phyloP scores from a whole-genome alignment of 2,113 vertebrate species.

The Redunca redunca region DNA sequence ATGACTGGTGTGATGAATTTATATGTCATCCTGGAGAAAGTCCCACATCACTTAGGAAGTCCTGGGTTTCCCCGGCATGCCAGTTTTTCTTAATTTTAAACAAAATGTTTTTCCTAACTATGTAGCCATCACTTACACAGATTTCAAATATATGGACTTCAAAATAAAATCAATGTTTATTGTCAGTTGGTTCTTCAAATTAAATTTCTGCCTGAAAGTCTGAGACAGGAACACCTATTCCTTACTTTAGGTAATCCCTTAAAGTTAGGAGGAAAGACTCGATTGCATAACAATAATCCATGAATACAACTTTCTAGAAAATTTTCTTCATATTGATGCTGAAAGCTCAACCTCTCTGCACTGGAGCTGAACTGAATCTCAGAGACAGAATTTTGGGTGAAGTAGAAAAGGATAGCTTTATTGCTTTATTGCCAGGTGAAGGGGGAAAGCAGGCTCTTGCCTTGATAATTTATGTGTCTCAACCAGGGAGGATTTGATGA shows the following conservation, averaged over 20 bases:
- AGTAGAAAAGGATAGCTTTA: neutral
- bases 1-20: neutral
- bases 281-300: neutral
- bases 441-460: neutral
- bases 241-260: neutral
- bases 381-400: neutral
- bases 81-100: neutral
- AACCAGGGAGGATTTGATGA: neutral
- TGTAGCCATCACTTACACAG: neutral
- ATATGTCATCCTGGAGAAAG: neutral
- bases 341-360: neutral
- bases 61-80: neutral
- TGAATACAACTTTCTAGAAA: neutral
- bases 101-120: neutral
- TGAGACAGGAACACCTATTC: neutral
- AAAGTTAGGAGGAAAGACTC: neutral
- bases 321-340: neutral
- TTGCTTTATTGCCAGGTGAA: neutral
- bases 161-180: neutral
- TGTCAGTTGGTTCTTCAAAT: neutral
- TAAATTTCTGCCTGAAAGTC: neutral
- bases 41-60: neutral
- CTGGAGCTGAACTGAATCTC: neutral
- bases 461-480: neutral
- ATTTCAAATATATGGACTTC: neutral